A percentile compares a stretch with the other conserved stretches of the same genome.
phyloP scores from a whole-genome alignment of 2,888 invertebrate species.

The Spodoptera littoralis region DNA sequence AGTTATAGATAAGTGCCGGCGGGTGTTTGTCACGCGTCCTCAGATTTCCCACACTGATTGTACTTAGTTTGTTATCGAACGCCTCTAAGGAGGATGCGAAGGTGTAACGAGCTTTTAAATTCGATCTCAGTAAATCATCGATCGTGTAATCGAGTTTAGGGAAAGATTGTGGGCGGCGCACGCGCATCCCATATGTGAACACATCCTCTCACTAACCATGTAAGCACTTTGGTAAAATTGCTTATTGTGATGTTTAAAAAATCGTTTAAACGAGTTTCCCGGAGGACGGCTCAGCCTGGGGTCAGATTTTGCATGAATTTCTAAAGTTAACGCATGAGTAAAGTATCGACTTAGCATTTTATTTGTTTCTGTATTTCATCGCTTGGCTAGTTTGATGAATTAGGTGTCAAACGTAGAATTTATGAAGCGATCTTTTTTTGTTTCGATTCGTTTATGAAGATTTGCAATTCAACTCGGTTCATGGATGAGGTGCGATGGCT shows the following conservation, averaged over 20 bases:
- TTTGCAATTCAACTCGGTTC: conserved; percentile 74
- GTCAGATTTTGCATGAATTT: conserved; percentile 77
- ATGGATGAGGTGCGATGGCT: conserved; percentile 79
- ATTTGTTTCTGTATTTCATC: conserved; percentile 51
- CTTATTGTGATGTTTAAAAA: conserved; percentile 59
- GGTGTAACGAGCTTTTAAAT: conserved; percentile 83
- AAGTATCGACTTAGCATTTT: conserved; percentile 43
- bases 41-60: conserved; percentile 67
- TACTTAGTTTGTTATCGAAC: conserved; percentile 59
- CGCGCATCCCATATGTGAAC: conserved; percentile 82
- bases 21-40: conserved; percentile 59
- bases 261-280: conserved; percentile 66
- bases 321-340: conserved; percentile 64
- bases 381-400: conserved; percentile 72
- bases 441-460: conserved; percentile 56
- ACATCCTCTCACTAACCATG: conserved; percentile 80
- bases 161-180: conserved; percentile 84
- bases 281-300: conserved; percentile 85
- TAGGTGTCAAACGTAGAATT: conserved; percentile 67
- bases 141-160: conserved; percentile 86
- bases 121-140: conserved; percentile 88
- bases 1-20: conserved; percentile 56
- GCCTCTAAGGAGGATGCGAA: conserved; percentile 73
- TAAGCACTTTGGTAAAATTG: conserved; percentile 69
- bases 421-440: conserved; percentile 61